phyloP scores from a whole-genome alignment of 2,113 vertebrate species.

The Nibea albiflora region DNA sequence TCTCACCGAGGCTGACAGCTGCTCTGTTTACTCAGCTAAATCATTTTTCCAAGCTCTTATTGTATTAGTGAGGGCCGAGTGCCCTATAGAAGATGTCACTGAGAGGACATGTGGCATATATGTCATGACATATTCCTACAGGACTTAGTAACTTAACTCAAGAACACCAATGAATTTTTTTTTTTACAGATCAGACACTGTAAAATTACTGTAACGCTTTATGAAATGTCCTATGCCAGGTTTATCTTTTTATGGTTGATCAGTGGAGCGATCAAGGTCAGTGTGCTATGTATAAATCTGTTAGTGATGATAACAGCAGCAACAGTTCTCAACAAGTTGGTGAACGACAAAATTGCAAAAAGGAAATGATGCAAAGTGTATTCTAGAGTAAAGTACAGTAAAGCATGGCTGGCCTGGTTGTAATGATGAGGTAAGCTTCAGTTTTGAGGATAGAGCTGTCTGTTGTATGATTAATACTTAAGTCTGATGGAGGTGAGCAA shows the following conservation, averaged over 20 bases:
- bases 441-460: neutral
- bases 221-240: too few relatives aligned
- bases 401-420: neutral
- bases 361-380: neutral
- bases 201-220: too few relatives aligned
- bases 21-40: constrained; percentile 39
- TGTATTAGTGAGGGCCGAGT: constrained; percentile 48
- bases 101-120: constrained; percentile 31
- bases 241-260: neutral
- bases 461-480: too few relatives aligned
- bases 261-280: neutral
- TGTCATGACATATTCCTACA: constrained; percentile 17
- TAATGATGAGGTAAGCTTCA: neutral
- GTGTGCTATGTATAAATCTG: neutral
- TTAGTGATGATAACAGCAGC: neutral
- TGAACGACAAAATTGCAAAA: neutral
- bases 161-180: constrained; percentile 1
- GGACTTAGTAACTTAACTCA: neutral
- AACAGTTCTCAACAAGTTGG: neutral
- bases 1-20: constrained; percentile 52
- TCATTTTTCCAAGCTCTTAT: constrained; percentile 58
- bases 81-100: constrained; percentile 37
- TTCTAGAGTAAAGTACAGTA: too few relatives aligned
- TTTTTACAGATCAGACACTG: neutral
- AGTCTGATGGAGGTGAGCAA: too few relatives aligned